Conservation (phyloP, 2,113 vertebrate genomes). For the Steatornis caripensis region DNA sequence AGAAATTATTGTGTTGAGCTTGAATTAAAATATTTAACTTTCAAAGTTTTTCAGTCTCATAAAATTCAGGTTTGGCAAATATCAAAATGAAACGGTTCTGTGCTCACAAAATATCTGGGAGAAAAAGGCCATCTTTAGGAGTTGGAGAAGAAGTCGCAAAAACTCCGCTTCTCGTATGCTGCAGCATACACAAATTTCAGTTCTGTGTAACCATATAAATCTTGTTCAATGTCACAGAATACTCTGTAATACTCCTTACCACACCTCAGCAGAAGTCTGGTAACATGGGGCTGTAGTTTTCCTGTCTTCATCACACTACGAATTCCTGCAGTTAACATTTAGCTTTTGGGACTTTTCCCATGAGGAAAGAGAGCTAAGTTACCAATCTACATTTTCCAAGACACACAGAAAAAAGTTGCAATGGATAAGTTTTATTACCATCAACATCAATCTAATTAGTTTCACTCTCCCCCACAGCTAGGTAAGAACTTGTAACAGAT, state of each 20-base stretch:
- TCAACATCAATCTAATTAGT: conserved; percentile 41
- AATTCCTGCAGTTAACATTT: neutral
- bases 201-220: neutral
- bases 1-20: neutral
- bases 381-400: neutral
- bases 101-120: neutral
- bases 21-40: neutral
- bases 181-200: neutral
- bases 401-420: neutral
- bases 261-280: neutral
- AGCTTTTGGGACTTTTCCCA: neutral
- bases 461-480: neutral
- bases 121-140: neutral
- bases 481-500: conserved; percentile 6
- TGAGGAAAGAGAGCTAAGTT: neutral
- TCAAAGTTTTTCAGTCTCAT: neutral
- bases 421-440: neutral
- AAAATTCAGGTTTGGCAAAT: neutral
- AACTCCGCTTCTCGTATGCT: neutral
- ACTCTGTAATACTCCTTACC: neutral
- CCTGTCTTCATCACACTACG: neutral
- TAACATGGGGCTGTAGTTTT: neutral
- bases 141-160: neutral
- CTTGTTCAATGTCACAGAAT: neutral
- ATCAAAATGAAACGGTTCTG: neutral